A percentile compares a stretch with the other conserved stretches of the same genome.
Conservation (phyloP, 2,113 vertebrate species). For the Glareola pratincola region DNA sequence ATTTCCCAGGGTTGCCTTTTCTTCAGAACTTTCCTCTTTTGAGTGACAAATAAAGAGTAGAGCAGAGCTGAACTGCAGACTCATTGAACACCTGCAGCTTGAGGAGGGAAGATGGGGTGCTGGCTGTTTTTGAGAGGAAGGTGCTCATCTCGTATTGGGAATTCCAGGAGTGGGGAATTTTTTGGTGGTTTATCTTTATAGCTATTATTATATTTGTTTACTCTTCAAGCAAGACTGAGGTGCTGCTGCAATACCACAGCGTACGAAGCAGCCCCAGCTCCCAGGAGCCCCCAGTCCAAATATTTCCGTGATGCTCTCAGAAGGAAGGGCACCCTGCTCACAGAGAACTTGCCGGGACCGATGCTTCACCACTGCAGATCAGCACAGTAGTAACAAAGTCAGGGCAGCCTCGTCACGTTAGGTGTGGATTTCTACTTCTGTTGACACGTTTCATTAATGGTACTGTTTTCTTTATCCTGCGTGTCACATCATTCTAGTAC, state of each 20-base stretch:
- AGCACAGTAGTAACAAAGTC: background rate
- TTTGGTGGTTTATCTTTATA: background rate
- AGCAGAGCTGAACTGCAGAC: background rate
- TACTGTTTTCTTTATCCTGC: background rate
- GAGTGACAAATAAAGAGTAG: background rate
- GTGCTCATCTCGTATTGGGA: rapidly evolving
- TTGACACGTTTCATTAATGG: rapidly evolving
- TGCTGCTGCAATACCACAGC: background rate
- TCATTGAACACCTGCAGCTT: background rate
- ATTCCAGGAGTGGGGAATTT: background rate
- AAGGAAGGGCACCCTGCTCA: background rate
- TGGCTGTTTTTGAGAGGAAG: background rate
- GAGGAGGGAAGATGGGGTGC: background rate
- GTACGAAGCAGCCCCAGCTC: background rate
- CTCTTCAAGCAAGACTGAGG: background rate
- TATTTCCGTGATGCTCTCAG: background rate
- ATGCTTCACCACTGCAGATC: background rate
- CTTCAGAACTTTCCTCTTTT: background rate
- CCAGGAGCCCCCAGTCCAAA: background rate
- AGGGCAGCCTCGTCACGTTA: rapidly evolving
- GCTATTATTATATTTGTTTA: background rate
- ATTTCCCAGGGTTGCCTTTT: background rate
- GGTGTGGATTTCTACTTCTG: background rate
- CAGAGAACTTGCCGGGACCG: background rate
- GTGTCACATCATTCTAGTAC: background rate